Evolutionary conservation across 2,113 vertebrate species (phyloP).

Genomic region (Gobiocypris rarus): DNA sequence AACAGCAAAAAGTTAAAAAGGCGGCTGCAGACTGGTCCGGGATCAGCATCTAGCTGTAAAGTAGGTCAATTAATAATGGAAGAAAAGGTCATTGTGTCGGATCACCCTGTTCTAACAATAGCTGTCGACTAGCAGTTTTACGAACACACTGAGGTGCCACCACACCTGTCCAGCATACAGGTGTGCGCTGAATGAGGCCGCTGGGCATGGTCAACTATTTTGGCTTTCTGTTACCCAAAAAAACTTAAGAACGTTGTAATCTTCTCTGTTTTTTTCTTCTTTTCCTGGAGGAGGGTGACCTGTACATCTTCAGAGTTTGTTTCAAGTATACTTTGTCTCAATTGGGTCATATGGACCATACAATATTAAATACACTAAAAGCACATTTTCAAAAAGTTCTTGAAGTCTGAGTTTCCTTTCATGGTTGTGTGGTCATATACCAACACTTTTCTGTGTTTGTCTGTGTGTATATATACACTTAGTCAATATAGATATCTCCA

Average conservation of each 20-base stretch:
- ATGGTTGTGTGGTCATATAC: neutral
- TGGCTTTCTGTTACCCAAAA: constrained; percentile 16
- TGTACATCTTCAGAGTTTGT: neutral
- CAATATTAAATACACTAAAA: neutral
- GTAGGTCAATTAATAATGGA: neutral
- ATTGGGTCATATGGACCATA: neutral
- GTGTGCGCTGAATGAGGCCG: constrained; percentile 44
- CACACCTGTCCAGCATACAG: constrained; percentile 42
- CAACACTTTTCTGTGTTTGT: neutral
- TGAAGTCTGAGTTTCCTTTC: neutral
- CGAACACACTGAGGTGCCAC: constrained; percentile 1
- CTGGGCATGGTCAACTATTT: constrained; percentile 23
- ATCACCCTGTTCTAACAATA: constrained; percentile 40
- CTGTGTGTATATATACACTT: neutral
- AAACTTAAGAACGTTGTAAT: constrained; percentile 22
- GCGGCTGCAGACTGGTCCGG: neutral
- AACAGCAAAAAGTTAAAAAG: neutral
- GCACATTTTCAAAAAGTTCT: neutral
- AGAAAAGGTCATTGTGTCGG: constrained; percentile 12
- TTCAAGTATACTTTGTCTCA: neutral
- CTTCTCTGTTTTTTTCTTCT: neutral
- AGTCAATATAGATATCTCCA: constrained; percentile 24
- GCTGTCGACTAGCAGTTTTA: constrained; percentile 27
- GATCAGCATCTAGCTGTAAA: constrained; percentile 5
- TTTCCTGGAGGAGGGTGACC: neutral